phyloP scores from a whole-genome alignment of 1,140 invertebrate species.

The Cotesia chilonis region DNA sequence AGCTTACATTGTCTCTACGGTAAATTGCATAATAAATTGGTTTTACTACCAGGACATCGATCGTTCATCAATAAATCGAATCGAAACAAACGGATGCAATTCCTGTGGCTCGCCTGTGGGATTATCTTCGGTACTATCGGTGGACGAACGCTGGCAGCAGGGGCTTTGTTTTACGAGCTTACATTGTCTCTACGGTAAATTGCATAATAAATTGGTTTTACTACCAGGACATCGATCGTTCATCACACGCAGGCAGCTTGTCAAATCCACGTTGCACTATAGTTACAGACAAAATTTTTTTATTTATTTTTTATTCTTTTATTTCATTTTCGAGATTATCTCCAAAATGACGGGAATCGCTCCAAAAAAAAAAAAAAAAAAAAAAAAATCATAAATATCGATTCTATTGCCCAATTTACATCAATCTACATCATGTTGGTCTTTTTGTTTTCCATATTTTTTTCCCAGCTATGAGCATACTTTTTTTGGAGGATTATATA shows the following conservation, averaged over 20 bases:
- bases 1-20: slow-evolving; percentile 40
- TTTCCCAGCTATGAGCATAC: too few species aligned
- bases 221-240: slow-evolving; percentile 34
- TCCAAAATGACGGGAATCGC: slow-evolving; percentile 7
- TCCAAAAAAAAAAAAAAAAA: background rate
- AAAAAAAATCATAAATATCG: slow-evolving; percentile 14
- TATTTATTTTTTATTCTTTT: background rate
- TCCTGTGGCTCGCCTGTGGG: slow-evolving; percentile 33
- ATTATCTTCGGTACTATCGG: slow-evolving; percentile 44
- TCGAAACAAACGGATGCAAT: slow-evolving; percentile 34
- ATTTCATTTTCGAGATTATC: slow-evolving; percentile 2
- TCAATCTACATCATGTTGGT: slow-evolving; percentile 15
- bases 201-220: slow-evolving; percentile 39
- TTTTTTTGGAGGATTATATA: too few species aligned
- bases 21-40: slow-evolving; percentile 44
- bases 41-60: slow-evolving; percentile 33
- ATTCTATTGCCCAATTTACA: slow-evolving; percentile 12
- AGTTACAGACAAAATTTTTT: slow-evolving; percentile 11
- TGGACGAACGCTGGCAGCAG: slow-evolving; percentile 32
- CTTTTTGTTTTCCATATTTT: too few species aligned
- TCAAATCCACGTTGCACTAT: slow-evolving; percentile 24
- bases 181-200: slow-evolving; percentile 44
- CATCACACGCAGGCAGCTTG: slow-evolving; percentile 31
- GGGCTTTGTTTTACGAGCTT: slow-evolving; percentile 47
- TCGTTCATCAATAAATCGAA: slow-evolving; percentile 39